These are phyloP conservation scores for Cygnus atratus DNA, from an alignment of 2,113 vertebrate species.

Conservation along the genomic window DNA sequence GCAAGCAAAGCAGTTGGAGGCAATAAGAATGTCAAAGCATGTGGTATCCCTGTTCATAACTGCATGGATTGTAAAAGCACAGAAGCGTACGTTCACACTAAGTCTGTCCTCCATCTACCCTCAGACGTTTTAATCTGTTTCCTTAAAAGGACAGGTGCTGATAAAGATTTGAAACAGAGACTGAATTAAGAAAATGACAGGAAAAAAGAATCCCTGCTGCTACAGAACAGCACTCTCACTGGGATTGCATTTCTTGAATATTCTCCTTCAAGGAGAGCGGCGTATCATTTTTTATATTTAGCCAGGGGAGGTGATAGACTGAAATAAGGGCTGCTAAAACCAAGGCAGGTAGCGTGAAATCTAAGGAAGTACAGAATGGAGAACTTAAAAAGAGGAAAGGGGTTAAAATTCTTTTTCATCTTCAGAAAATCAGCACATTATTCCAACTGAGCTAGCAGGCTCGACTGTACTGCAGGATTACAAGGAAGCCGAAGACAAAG, in stretches of 20 bases:
- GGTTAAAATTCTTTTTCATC: conserved; percentile 76
- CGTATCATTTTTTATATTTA: conserved; percentile 68
- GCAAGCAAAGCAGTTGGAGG: background rate
- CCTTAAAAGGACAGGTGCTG: conserved; percentile 69
- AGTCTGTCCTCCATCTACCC: conserved; percentile 36
- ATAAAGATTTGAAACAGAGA: conserved; percentile 75
- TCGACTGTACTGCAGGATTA: conserved; percentile 75
- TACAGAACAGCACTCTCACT: conserved; percentile 69
- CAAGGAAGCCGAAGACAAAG: conserved; percentile 82
- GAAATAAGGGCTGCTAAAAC: conserved; percentile 72
- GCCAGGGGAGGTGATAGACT: conserved; percentile 58
- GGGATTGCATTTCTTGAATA: conserved; percentile 78
- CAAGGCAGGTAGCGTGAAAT: conserved; percentile 74
- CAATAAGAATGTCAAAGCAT: background rate
- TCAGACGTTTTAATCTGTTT: conserved; percentile 77
- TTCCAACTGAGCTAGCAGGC: conserved; percentile 77
- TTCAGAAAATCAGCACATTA: conserved; percentile 80
- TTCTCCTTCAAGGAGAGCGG: conserved; percentile 61
- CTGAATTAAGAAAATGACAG: conserved; percentile 66
- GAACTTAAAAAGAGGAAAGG: conserved; percentile 65
- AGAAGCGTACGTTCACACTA: conserved; percentile 19
- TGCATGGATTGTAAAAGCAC: background rate
- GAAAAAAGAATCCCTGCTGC: conserved; percentile 68
- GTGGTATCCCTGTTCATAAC: background rate
- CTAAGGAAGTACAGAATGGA: conserved; percentile 71